Base-by-base conservation (phyloP, 2,888 invertebrate genomes). In the Tetrapedia diversipes region DNA sequence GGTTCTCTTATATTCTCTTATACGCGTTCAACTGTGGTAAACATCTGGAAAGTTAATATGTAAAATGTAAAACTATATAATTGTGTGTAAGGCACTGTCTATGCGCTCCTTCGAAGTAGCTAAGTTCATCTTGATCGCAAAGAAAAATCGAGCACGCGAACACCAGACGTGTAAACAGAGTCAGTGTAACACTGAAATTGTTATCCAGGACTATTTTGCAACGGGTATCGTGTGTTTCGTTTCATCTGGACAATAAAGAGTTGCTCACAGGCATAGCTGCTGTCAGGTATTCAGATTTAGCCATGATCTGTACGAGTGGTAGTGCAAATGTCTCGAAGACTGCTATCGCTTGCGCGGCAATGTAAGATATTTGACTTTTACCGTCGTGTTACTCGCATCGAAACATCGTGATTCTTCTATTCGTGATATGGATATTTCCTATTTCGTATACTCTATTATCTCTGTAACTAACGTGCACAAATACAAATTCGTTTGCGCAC, bases 11-110 rank as follows among this genome's bases (percentile, higher is more conserved):
- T 82, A 83, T 53, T 80, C 66, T 80, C 67, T 75, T 59, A 80
- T 68, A 77, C 64, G 64, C 59, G 60, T 66, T 81, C 79, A 79
- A 79, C 79, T 84, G 75, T 81, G 75, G 83, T 82, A 85, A 83
- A 83, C 67, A 85, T 85, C 83, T 85, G 80, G 77, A 79, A 77
- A 79, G 81, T 77, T 61, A 83, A 80, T 85, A 70, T 64, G 69
- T 85, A 67, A 66, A 64, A 69, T 77, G 79, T 85, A 85, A 85
- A 83, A 81, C 75, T 85, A 77, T 72, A 71, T 77, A 75, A 69
- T 76, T 60, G 67, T 77, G 75, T 84, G 75, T 84, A 84, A 84
- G 84, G 84, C 84, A 84, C 84, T 84, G 84, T 84, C 84, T 85
- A 84, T 84, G 76, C 79, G 79, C 76, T 83, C 77, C 74, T 39